Evolutionary conservation across 2,888 invertebrate genomes (phyloP).

Genomic region (Polyommatus icarus): DNA sequence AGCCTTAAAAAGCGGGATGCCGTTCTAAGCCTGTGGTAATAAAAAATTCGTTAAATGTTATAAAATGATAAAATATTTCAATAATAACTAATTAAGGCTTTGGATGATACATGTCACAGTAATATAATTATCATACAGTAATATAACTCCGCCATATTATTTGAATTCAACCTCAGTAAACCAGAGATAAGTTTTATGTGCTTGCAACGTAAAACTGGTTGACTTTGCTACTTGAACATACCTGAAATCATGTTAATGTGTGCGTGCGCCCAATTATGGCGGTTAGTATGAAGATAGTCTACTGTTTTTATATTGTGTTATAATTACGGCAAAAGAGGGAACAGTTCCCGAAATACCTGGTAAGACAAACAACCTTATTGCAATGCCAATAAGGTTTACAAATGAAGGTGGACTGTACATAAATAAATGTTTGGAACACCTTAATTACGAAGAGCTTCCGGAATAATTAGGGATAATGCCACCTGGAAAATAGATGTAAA

Average conservation of each 20-base stretch:
- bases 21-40: not conserved
- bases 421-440: slow-evolving; percentile 9
- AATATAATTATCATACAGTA: not conserved
- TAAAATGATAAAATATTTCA: not conserved
- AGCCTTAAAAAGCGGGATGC: too few species aligned
- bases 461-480: slow-evolving; percentile 7
- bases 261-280: not conserved
- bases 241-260: too few species aligned
- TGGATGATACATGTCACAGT: not conserved
- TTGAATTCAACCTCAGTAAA: not conserved
- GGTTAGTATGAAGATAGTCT: not conserved
- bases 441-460: slow-evolving; percentile 8
- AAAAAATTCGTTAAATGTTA: not conserved
- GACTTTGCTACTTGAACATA: too few species aligned
- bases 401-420: not conserved
- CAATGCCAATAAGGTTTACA: not conserved
- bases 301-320: not conserved
- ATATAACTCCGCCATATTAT: not conserved
- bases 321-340: not conserved
- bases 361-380: not conserved
- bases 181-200: not conserved
- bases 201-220: not conserved
- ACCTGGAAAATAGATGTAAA: not conserved
- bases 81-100: not conserved
- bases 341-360: not conserved